Base-by-base conservation (phyloP, 1,140 invertebrate species). In the Laupala kohalensis region DNA sequence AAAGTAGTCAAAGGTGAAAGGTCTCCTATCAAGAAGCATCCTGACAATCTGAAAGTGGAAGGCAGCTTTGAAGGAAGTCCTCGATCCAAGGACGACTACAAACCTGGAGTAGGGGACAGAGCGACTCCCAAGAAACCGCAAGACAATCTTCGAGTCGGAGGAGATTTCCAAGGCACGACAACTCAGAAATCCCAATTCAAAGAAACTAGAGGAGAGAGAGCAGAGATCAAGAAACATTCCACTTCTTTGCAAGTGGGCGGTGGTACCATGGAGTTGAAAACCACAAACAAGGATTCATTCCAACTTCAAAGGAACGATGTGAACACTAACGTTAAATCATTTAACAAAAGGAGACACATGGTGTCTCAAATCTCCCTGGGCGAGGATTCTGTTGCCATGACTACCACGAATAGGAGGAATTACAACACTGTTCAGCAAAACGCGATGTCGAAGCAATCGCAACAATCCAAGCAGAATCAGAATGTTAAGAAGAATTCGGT, bases 301-400 rank as follows among this genome's bases (percentile, higher is more conserved):
- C 77, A 82, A 29, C 79, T 76, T 4, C 82, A 81, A 30, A 81
- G 77, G 19, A 81, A 78, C 24, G 74, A 75, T 15, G 75, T 79
- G 5, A 19, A 12, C 24, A 63, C 74, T 64, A 69, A 74, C 66
- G 75, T 70, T 73, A 75, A 71, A 24, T 72, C 71, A 23, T 72
- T 83, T 2, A 84, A 86, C 73, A 80, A 75, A 67, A 83, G 80
- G 76, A 81, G 80, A 71, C 86, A 89, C 72, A 85, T 86, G 79
- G 86, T 86, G 75, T 89, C 88, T 0, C 85, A 85, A 26, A 87
- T 89, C 71, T 81, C 79, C n/a, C 75, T 89, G 27, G 87, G 87
- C 4, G 83, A 83, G 75, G 87, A 88, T 70, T 82, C 74, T 2
- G 75, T 80, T 1, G 75, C 77, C 12, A 81, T 85, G 76, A 81